These are phyloP conservation scores for Propithecus coquereli DNA, from an alignment of 2,113 vertebrate species.

Conservation along the genomic window DNA sequence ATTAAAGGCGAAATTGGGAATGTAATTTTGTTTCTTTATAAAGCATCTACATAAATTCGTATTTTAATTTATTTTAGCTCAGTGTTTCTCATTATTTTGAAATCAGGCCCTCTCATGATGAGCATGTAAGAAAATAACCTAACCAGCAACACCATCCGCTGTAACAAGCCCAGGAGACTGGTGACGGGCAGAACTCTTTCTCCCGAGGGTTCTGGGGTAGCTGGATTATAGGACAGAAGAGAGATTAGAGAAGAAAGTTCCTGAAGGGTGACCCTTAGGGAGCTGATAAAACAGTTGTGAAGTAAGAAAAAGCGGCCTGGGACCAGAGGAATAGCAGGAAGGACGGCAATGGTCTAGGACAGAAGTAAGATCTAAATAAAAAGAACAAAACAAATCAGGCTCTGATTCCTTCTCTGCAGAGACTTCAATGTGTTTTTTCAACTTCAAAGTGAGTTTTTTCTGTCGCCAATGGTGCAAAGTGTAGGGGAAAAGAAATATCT, in stretches of 20 bases:
- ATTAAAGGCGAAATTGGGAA: background rate
- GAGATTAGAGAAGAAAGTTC: background rate
- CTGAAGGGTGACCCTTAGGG: background rate
- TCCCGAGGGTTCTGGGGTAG: background rate
- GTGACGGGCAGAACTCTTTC: too few species aligned
- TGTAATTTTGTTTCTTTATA: background rate
- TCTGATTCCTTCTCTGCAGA: background rate
- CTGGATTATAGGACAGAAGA: background rate
- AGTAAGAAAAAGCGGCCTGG: background rate
- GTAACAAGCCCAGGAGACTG: background rate
- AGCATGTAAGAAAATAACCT: background rate
- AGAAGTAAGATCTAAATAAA: background rate
- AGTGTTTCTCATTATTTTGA: background rate
- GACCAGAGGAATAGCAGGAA: background rate
- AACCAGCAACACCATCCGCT: background rate
- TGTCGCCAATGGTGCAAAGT: background rate
- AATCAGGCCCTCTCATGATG: background rate
- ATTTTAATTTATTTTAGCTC: background rate
- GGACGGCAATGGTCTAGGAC: background rate
- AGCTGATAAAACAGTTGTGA: background rate
- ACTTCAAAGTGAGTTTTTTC: background rate
- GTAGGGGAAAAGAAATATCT: background rate
- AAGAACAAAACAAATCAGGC: background rate
- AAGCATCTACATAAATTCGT: background rate
- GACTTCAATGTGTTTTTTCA: background rate